A percentile compares a stretch with the other conserved stretches of the same genome.
phyloP scores from a whole-genome alignment of 2,797 vertebrate genomes.

The Acrocephalus scirpaceus region DNA sequence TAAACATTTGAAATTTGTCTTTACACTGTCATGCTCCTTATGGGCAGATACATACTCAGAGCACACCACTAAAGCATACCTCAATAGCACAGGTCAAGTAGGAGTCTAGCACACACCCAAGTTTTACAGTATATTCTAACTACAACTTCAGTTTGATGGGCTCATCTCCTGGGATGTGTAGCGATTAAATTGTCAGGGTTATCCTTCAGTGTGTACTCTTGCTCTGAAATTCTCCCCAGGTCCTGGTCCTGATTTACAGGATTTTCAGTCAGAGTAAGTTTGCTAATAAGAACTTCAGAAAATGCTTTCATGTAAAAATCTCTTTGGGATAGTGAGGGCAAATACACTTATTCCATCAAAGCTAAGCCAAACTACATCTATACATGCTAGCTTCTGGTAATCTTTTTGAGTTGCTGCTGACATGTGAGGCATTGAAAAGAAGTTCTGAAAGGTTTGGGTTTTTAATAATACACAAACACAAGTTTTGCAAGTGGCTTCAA shows the following conservation, averaged over 20 bases:
- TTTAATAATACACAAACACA: not conserved
- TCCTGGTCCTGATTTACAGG: not conserved
- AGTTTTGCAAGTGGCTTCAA: not conserved
- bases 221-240: not conserved
- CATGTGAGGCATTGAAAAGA: not conserved
- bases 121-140: not conserved
- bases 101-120: not conserved
- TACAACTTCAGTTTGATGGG: not conserved
- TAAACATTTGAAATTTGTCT: not conserved
- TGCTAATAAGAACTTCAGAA: not conserved
- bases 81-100: not conserved
- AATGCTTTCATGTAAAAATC: not conserved
- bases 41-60: not conserved
- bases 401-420: not conserved
- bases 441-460: not conserved
- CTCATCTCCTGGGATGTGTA: not conserved
- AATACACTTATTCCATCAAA: not conserved
- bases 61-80: not conserved
- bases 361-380: not conserved
- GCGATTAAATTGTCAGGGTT: not conserved
- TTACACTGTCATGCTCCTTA: not conserved
- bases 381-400: not conserved
- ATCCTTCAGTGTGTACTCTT: not conserved
- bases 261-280: not conserved
- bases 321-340: not conserved